Percentiles rank a stretch among this genome's conserved stretches.
Conservation (phyloP, 1,140 invertebrate species). For the Pachypsylla venusta region DNA sequence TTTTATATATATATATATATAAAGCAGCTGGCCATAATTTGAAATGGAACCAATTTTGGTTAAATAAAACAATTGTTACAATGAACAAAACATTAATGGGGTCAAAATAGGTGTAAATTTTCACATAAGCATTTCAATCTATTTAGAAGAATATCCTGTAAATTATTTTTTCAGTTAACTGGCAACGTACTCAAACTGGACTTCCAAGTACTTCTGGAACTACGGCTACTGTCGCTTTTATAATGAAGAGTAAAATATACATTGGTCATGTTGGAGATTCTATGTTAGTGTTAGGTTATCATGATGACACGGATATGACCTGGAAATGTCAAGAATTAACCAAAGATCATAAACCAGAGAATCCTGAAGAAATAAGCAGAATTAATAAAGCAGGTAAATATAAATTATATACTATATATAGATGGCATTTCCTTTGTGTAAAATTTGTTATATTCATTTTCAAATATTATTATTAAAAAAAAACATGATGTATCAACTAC, state of each 20-base stretch:
- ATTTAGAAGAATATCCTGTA: slow-evolving; percentile 12
- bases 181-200: slow-evolving; percentile 85
- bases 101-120: no score
- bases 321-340: slow-evolving; percentile 71
- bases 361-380: slow-evolving; percentile 61
- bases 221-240: slow-evolving; percentile 89
- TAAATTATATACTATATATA: no score
- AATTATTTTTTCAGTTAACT: slow-evolving; percentile 51
- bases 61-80: no score
- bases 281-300: slow-evolving; percentile 76
- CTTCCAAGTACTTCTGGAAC: slow-evolving; percentile 91
- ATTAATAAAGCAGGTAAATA: slow-evolving; percentile 48
- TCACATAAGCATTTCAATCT: background rate
- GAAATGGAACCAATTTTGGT: no score
- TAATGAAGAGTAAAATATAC: slow-evolving; percentile 86
- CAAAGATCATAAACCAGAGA: slow-evolving; percentile 90
- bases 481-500: no score
- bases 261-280: slow-evolving; percentile 97
- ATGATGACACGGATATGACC: slow-evolving; percentile 45
- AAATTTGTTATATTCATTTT: no score
- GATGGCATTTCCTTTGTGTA: no score
- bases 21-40: no score
- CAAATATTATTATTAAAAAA: no score
- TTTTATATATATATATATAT: no score
- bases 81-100: background rate